Evolutionary conservation across 2,113 vertebrate genomes (phyloP).

Genomic region (Psophia crepitans): DNA sequence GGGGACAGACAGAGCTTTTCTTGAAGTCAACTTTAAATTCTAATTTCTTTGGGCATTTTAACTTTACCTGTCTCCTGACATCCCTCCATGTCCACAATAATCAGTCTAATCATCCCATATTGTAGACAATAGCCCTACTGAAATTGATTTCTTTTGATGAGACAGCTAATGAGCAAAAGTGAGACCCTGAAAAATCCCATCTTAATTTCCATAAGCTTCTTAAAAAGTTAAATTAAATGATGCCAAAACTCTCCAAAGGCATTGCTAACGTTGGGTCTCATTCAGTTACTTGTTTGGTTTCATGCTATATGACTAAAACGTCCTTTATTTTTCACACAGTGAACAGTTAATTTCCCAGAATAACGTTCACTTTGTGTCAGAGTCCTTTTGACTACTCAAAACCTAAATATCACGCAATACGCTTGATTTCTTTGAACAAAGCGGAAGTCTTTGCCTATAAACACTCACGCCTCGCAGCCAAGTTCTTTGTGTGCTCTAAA

Average conservation of each 20-base stretch:
- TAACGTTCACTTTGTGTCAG: rapidly evolving
- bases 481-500: neutral
- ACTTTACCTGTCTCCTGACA: neutral
- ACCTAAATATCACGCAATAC: rapidly evolving
- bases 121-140: neutral
- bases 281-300: rapidly evolving
- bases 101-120: neutral
- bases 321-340: neutral
- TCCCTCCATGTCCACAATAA: neutral
- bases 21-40: neutral
- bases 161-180: neutral
- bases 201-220: neutral
- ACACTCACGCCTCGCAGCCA: neutral
- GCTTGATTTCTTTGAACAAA: neutral
- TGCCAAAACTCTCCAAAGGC: neutral
- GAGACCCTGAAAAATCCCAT: neutral
- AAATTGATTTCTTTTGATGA: neutral
- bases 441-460: neutral
- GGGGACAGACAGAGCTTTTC: neutral
- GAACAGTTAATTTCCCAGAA: neutral
- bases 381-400: neutral
- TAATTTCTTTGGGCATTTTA: neutral
- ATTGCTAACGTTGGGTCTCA: rapidly evolving
- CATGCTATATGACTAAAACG: neutral
- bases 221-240: neutral